A percentile compares a stretch with the other conserved stretches of the same genome.
phyloP scores from a whole-genome alignment of 2,888 invertebrate species.

The Lasioglossum vierecki region DNA sequence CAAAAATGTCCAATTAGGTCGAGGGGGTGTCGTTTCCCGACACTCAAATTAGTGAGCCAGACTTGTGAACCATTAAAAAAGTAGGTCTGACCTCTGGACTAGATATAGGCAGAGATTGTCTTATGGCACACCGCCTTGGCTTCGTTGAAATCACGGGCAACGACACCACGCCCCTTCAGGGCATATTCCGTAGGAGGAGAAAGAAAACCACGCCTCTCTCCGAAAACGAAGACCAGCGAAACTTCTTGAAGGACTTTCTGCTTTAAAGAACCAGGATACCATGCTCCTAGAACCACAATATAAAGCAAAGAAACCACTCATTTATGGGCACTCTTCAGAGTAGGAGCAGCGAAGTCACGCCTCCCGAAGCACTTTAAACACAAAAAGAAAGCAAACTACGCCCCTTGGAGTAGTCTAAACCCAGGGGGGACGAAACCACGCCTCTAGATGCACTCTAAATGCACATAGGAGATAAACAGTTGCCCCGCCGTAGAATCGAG shows the following conservation, averaged over 20 bases:
- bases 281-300: background rate
- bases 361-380: too few relatives aligned
- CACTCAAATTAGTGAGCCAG: background rate
- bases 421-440: background rate
- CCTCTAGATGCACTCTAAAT: background rate
- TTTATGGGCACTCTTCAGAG: background rate
- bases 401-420: background rate
- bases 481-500: background rate
- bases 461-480: background rate
- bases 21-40: background rate
- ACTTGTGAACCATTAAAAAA: background rate
- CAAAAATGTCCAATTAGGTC: background rate
- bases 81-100: background rate
- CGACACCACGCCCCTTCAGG: background rate
- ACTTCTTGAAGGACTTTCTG: background rate
- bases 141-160: background rate
- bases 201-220: background rate
- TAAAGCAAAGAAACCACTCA: background rate
- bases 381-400: too few relatives aligned
- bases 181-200: background rate
- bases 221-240: background rate
- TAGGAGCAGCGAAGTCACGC: background rate
- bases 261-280: background rate
- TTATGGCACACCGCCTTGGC: background rate
- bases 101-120: background rate